These are phyloP conservation scores for Ambastaia sidthimunki DNA, from an alignment of 2,797 vertebrate species.

Conservation along the genomic window DNA sequence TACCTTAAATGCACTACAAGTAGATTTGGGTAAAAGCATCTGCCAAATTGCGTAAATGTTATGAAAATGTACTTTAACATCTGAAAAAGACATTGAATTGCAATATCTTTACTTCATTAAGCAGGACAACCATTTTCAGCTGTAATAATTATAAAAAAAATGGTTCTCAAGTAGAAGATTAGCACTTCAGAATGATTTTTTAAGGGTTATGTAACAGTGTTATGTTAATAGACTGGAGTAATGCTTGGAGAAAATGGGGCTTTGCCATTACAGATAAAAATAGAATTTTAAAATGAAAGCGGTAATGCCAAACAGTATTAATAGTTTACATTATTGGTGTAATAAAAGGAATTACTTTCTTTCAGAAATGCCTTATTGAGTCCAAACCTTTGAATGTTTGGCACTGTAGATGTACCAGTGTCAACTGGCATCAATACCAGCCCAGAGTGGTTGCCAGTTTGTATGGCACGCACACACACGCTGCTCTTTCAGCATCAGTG, in stretches of 20 bases:
- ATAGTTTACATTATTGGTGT: not conserved
- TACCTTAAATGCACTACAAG: not conserved
- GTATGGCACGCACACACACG: too few species aligned
- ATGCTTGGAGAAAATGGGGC: not conserved
- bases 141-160: not conserved
- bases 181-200: not conserved
- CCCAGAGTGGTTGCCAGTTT: too few species aligned
- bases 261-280: not conserved
- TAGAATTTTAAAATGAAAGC: too few species aligned
- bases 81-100: not conserved
- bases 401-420: too few species aligned
- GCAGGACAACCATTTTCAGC: not conserved
- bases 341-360: too few species aligned
- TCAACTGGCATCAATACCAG: too few species aligned
- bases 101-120: not conserved
- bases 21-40: not conserved
- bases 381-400: too few species aligned
- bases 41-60: not conserved
- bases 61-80: not conserved
- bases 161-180: not conserved
- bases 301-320: not conserved
- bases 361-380: too few species aligned
- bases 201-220: not conserved
- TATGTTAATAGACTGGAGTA: not conserved
- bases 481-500: too few species aligned